Evolutionary conservation across 2,797 vertebrate genomes (phyloP), one percentile per base, ranked within the genome.

Genomic region (Rhinogobio ventralis): DNA sequence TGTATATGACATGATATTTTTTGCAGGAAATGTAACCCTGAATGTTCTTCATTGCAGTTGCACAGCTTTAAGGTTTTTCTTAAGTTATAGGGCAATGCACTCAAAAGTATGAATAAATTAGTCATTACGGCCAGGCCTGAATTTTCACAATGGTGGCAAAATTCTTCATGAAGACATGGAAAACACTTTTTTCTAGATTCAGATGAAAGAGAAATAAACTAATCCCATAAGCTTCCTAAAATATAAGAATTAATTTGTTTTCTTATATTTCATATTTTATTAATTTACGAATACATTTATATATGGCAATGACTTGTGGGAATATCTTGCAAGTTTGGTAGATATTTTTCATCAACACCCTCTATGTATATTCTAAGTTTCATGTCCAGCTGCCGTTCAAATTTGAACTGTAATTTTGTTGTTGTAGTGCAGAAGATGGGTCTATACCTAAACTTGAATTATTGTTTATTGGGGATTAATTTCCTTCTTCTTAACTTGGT

Each of bases 261-360:
- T 28, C 69, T 28, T 72, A 46, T 45, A 46, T 45, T 71, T 46
- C 42, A 46, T 71, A 8, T 49, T n/a, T 28, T 64, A 64, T 23
- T 78, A 7, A 25, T 64, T 84, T 42, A 74, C 60, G 62, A 28
- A 23, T 57, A 77, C 57, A 68, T 64, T 82, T 67, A 69, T 46
- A 72, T 15, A 17, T 67, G 23, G 3, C 45, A 45, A 19, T 46
- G 30, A 66, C 78, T 80, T 76, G 39, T 30, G 55, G 42, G 14
- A 36, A 42, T n/a, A n/a, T 69, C 23, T 69, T 23, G 39, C 39
- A 45, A 15, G 23, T n/a, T 42, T 45, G 20, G 6, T n/a, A 14
- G 33, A 13, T 42, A 7, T 36, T n/a, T 8, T 33, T 17, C 39
- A 66, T 33, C 19, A 30, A 66, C 30, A 66, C 17, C 36, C 33